phyloP scores from a whole-genome alignment of 2,113 vertebrate species.

The Xiphophorus couchianus region DNA sequence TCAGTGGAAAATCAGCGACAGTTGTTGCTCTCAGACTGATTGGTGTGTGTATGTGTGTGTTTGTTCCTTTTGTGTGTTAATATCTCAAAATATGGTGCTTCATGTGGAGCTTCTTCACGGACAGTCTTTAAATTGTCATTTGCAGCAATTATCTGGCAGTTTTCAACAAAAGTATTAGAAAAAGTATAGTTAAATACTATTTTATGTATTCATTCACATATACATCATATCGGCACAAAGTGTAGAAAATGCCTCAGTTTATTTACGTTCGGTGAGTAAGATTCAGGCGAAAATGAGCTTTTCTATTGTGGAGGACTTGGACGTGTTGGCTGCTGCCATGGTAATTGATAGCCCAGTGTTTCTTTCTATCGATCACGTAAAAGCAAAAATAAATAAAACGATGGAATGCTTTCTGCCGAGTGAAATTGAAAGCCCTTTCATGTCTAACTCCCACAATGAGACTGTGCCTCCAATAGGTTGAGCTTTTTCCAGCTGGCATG shows the following conservation, averaged over 20 bases:
- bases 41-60: constrained; percentile 1
- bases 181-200: background rate
- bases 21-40: constrained; percentile 26
- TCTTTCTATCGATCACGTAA: constrained; percentile 19
- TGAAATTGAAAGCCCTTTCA: constrained; percentile 18
- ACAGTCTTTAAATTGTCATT: constrained; percentile 9
- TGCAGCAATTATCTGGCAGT: background rate
- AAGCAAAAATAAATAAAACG: constrained; percentile 11
- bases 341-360: constrained; percentile 12
- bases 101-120: constrained; percentile 11
- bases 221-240: background rate
- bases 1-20: constrained; percentile 46
- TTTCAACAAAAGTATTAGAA: background rate
- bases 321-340: constrained; percentile 13
- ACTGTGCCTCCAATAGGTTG: constrained; percentile 16
- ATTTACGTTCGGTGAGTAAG: no score
- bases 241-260: background rate
- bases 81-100: background rate
- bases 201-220: background rate
- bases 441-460: constrained; percentile 6
- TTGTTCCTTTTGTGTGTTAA: constrained; percentile 10
- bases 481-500: constrained; percentile 14
- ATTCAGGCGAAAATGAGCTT: background rate
- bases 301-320: background rate
- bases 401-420: background rate